Evolutionary conservation across 2,113 vertebrate genomes (phyloP).

Genomic region (Perca fluviatilis): DNA sequence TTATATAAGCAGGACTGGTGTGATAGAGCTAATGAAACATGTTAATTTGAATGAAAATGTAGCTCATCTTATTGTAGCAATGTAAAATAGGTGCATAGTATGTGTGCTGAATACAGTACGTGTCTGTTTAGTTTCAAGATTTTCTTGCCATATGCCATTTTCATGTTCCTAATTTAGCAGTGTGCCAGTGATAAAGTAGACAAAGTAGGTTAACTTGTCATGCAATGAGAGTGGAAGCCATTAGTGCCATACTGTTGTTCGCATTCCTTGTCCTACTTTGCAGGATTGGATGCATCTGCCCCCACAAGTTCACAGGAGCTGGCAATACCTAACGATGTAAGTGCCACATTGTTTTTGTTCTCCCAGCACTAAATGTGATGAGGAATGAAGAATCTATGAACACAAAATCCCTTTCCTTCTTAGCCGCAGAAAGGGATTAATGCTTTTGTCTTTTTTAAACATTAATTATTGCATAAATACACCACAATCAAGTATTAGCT

Average conservation of each 20-base stretch:
- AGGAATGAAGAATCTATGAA: neutral
- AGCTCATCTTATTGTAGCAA: neutral
- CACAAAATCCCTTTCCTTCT: neutral
- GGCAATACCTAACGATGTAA: constrained; percentile 97
- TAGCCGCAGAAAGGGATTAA: constrained; percentile 1
- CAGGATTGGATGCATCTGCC: constrained; percentile 91
- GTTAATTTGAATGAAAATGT: neutral
- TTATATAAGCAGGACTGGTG: constrained; percentile 8
- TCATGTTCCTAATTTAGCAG: constrained; percentile 31
- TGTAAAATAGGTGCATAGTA: constrained; percentile 8
- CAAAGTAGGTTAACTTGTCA: constrained; percentile 62
- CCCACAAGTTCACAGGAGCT: constrained; percentile 94
- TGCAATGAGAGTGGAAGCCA: constrained; percentile 59
- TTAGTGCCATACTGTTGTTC: constrained; percentile 64
- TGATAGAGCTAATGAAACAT: constrained; percentile 10
- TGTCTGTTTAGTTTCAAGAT: constrained; percentile 8
- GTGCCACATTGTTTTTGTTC: constrained; percentile 74
- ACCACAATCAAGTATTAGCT: neutral
- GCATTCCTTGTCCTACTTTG: constrained; percentile 79
- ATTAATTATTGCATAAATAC: constrained; percentile 8
- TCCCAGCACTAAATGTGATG: constrained; percentile 17
- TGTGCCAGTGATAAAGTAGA: constrained; percentile 45
- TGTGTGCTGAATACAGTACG: constrained; percentile 5
- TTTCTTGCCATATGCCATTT: constrained; percentile 34
- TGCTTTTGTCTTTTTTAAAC: neutral